phyloP scores from a whole-genome alignment of 2,797 vertebrate species.

The Coregonus ussuriensis region DNA sequence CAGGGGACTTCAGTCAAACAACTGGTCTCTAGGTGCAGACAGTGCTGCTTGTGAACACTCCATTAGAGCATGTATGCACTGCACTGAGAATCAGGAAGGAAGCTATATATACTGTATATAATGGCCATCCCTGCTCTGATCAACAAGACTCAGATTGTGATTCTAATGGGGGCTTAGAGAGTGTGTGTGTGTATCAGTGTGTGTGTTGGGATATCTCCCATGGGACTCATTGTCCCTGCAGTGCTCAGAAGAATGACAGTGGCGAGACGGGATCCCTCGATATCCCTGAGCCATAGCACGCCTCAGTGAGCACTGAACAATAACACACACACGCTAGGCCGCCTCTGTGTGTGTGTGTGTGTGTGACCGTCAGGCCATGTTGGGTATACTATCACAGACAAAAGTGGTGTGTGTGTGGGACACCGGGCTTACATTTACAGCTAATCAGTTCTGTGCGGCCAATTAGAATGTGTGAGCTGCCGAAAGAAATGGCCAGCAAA shows the following conservation, averaged over 20 bases:
- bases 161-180: neutral
- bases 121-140: neutral
- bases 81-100: neutral
- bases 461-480: neutral
- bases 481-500: too few species aligned
- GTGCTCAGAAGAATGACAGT: conserved; percentile 7
- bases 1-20: neutral
- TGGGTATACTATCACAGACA: neutral
- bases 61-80: neutral
- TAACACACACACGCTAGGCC: neutral
- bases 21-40: neutral
- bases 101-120: neutral
- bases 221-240: conserved; percentile 1
- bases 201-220: neutral
- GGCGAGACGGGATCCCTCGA: neutral
- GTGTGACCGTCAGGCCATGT: too few species aligned
- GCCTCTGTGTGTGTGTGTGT: neutral
- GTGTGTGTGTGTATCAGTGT: too few species aligned
- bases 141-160: neutral
- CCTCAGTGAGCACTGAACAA: conserved; percentile 5
- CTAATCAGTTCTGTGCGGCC: neutral
- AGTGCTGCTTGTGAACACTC: neutral
- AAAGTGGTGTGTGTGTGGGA: too few species aligned
- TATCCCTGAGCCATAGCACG: neutral
- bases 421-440: too few species aligned